Conservation (phyloP, 2,888 invertebrate species). For the Zootermopsis nevadensis region DNA sequence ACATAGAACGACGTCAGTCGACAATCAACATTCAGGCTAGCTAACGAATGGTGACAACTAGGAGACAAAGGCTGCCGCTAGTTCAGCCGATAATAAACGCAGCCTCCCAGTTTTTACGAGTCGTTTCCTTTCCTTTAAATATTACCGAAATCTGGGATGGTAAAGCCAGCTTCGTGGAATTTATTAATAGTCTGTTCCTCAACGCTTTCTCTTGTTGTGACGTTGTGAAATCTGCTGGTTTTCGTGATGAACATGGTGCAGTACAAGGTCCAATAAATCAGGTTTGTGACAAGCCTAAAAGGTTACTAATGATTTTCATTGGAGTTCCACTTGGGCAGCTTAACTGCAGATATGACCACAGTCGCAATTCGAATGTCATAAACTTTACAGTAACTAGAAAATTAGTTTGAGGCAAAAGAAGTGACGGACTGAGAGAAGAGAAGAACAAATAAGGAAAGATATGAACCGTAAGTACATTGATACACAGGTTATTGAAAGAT, state of each 20-base stretch:
- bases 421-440: neutral
- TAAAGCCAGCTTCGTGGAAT: neutral
- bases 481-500: too few species aligned
- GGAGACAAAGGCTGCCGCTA: conserved; percentile 18
- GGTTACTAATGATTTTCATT: neutral
- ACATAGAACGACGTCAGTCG: conserved; percentile 29
- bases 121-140: conserved; percentile 20
- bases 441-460: neutral
- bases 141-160: neutral
- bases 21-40: conserved; percentile 37
- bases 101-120: neutral
- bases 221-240: conserved; percentile 1
- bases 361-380: too few species aligned
- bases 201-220: neutral
- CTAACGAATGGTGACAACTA: conserved; percentile 19
- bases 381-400: too few species aligned
- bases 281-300: neutral
- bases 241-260: neutral
- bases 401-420: neutral
- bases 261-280: neutral
- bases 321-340: neutral
- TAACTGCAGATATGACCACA: too few species aligned
- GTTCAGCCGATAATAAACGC: conserved; percentile 23
- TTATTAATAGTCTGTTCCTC: conserved; percentile 18
- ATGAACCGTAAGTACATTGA: too few species aligned